Evolutionary conservation across 2,113 vertebrate species (phyloP).

Genomic region (Addax nasomaculatus): DNA sequence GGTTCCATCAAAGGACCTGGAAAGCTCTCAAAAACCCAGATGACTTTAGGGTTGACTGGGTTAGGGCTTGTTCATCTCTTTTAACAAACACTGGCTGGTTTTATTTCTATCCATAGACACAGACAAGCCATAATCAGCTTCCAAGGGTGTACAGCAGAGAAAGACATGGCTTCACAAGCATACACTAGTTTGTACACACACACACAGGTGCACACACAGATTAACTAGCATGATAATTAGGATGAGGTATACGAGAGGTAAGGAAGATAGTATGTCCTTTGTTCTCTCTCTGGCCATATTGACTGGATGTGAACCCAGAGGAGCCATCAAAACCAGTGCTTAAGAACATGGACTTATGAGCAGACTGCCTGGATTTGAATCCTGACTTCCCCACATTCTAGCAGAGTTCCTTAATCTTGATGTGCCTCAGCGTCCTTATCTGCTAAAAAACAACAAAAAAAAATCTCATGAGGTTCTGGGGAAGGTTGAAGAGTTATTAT

Average conservation of each 20-base stretch:
- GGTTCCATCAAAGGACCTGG: constrained; percentile 1
- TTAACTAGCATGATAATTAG: background rate
- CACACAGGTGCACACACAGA: background rate
- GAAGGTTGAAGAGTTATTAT: background rate
- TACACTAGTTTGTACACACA: fast-evolving
- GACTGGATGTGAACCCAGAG: background rate
- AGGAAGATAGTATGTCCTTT: background rate
- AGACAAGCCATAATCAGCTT: background rate
- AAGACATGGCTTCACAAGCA: background rate
- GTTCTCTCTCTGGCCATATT: background rate
- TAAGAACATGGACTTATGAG: background rate
- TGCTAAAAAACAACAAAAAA: background rate
- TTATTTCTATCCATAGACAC: background rate
- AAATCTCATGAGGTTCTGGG: background rate
- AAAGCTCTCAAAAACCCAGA: constrained; percentile 50
- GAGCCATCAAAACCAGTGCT: background rate
- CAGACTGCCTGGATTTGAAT: background rate
- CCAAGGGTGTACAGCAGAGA: background rate
- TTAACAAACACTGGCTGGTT: constrained; percentile 41
- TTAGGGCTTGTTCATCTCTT: background rate
- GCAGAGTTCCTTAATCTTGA: background rate
- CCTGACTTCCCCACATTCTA: background rate
- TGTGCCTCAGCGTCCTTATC: background rate
- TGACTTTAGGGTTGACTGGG: background rate
- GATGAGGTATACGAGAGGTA: background rate